These are phyloP conservation scores for Callospermophilus lateralis DNA, from an alignment of 2,113 vertebrate species.

Conservation along the genomic window DNA sequence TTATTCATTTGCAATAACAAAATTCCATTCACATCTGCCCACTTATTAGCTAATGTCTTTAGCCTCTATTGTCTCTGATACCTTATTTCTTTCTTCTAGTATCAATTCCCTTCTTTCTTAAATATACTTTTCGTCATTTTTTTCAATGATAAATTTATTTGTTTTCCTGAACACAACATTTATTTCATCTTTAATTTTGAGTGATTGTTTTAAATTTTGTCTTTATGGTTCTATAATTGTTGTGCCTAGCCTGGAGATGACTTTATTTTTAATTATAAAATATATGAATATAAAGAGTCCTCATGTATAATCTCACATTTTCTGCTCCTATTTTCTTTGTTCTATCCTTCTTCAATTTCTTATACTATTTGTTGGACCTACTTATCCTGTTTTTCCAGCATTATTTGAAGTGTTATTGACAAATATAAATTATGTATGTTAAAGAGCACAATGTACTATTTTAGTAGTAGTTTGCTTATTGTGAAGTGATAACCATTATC, in stretches of 20 bases:
- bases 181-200: not conserved
- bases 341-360: not conserved
- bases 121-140: not conserved
- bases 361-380: not conserved
- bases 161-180: not conserved
- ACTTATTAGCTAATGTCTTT: not conserved
- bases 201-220: slow-evolving; percentile 19
- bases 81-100: not conserved
- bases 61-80: not conserved
- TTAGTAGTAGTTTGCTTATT: not conserved
- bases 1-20: not conserved
- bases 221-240: not conserved
- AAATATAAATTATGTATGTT: not conserved
- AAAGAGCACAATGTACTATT: not conserved
- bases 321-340: not conserved
- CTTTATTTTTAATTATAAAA: not conserved
- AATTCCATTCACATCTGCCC: not conserved
- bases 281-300: not conserved
- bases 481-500: not conserved
- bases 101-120: not conserved
- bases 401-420: not conserved
- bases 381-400: not conserved
- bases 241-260: not conserved
- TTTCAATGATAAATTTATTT: not conserved
- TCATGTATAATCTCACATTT: not conserved